These are phyloP conservation scores for Salmo trutta DNA, from an alignment of 2,797 vertebrate genomes.

Conservation along the genomic window DNA sequence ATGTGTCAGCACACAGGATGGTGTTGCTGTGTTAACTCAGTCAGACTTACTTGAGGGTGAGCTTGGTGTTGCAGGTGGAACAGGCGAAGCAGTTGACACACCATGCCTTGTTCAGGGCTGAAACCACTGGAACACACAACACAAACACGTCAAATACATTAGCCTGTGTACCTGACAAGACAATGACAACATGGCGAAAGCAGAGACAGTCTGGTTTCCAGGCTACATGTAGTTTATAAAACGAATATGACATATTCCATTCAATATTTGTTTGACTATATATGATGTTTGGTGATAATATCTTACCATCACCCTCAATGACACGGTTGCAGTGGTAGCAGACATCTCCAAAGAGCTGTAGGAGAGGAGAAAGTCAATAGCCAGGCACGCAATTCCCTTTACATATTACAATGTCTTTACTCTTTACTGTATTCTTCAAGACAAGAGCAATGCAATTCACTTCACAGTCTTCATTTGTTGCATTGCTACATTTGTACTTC, in stretches of 20 bases:
- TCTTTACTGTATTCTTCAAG: neutral
- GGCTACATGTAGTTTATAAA: neutral
- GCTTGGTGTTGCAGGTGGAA: conserved; percentile 87
- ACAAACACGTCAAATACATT: neutral
- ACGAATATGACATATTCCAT: neutral
- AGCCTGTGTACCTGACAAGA: neutral
- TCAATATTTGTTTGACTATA: neutral
- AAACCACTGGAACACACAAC: conserved; percentile 76
- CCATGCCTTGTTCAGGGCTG: conserved; percentile 91
- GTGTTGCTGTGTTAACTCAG: neutral
- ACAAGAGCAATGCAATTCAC: neutral
- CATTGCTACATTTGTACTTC: neutral
- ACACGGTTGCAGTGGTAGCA: conserved; percentile 98
- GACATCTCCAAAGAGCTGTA: conserved; percentile 94
- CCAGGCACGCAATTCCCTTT: neutral
- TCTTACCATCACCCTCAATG: conserved; percentile 95
- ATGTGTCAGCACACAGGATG: neutral
- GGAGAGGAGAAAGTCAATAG: conserved; percentile 15
- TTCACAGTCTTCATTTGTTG: neutral
- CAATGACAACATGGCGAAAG: neutral
- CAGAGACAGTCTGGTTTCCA: neutral
- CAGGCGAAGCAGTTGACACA: conserved; percentile 87
- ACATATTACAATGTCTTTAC: neutral
- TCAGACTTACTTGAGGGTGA: conserved; percentile 86
- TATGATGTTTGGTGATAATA: neutral